Evolutionary conservation across 1,140 invertebrate genomes (phyloP), one percentile per base, ranked within the genome.

Genomic region (Littorina saxatilis): DNA sequence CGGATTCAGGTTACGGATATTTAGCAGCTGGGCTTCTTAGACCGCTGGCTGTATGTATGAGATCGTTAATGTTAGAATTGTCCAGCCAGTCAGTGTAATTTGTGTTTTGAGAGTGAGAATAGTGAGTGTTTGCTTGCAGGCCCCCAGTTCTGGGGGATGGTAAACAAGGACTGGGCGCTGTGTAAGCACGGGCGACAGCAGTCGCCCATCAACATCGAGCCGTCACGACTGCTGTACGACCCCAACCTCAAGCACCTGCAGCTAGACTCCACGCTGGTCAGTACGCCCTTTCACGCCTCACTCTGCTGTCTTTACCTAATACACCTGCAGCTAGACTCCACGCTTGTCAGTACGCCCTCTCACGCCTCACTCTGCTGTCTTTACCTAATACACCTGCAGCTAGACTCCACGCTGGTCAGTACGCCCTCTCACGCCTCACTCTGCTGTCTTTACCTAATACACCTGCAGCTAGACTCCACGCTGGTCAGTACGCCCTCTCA

Each of bases 81-180:
- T n/a, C n/a, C n/a, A n/a, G n/a, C n/a, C n/a, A n/a, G n/a, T n/a
- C n/a, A n/a, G n/a, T n/a, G n/a, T n/a, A n/a, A n/a, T n/a, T n/a
- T n/a, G n/a, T n/a, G n/a, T n/a, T n/a, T n/a, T n/a, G n/a, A n/a
- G n/a, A n/a, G n/a, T n/a, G n/a, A n/a, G n/a, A n/a, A n/a, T n/a
- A n/a, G n/a, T n/a, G n/a, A n/a, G n/a, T n/a, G n/a, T n/a, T n/a
- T n/a, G 20, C 23, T 93, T 93, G 32, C 94, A 98, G 98, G 98
- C 93, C 97, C 98, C 68, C 96, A 96, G 55, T 99, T 98, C 93
- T 99, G 98, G 98, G 98, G 98, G 82, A 94, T 98, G 66, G 97
- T 99, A 90, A 98, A 99, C 93, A 97, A 97, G 52, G 96, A 99
- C 90, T 99, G 98, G 98, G 96, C 96, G 85, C 94, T 99, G 74